Base-by-base conservation (phyloP, 2,888 invertebrate species). In the Linnaemya tessellans region DNA sequence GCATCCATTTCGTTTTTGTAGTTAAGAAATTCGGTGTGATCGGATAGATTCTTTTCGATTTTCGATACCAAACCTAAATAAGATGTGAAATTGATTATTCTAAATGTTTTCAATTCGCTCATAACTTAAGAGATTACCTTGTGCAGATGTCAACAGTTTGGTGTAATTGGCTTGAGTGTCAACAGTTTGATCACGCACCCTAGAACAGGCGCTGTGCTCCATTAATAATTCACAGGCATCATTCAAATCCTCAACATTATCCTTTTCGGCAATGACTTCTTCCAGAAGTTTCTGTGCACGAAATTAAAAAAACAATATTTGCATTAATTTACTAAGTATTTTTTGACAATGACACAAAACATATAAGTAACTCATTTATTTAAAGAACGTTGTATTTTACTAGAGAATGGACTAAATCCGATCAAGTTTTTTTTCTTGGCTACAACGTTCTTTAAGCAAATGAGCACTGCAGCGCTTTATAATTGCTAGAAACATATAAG, bases 1-100 rank as follows among this genome's bases (percentile, higher is more conserved):
- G 95, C 94, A 87, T 97, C 96, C 88, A 98, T 94, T 88, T 97
- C 96, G 84, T 95, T 94, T 90, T 97, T 97, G 20, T 97, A 97
- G 89, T 97, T 97, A 9, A 97, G 94, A 92, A 98, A 98, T 90
- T 98, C 97, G 0, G 97, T 97, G 90, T 98, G 97, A 91, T 98
- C 98, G 0, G 97, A 96, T 0, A 98, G 93, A 91, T 97, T 97
- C 93, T 97, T 97, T 91, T 98, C 97, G 13, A 98, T 96, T 90
- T 96, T 96, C 1, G 97, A 96, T 22, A 97, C 96, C 54, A 97
- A 93, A 80, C 95, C 91, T 91, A 2, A n/a, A 0, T 11, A 9
- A 8, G 1, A 46, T 22, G 46, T 0, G 35, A 43, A 56, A 51
- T 13, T 22, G 1, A 10, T 51, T 20, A 15, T 1, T 43, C 30